Evolutionary conservation across 1,140 invertebrate species (phyloP), one percentile per base, ranked within the genome.

Genomic region (Meloidogyne exigua): DNA sequence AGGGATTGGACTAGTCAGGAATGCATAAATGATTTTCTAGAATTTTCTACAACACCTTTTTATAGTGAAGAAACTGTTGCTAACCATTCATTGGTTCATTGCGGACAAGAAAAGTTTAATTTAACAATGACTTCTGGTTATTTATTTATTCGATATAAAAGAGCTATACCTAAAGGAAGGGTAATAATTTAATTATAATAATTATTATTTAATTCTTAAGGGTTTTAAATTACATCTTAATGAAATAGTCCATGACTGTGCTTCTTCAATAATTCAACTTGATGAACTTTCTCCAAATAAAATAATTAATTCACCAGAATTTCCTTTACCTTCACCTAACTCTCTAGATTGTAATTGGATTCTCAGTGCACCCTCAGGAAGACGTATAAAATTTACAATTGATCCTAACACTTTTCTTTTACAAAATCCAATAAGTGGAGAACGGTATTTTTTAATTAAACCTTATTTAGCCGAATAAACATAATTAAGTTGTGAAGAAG

Each of bases 301-400:
- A 42, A 42, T 44, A 12, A 64, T 84, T 42, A 39, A 28, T 7
- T 78, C 85, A 32, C 84, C 84, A 62, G 66, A 80, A 44, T 87
- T 70, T 62, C 85, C 85, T 13, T 62, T 79, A 25, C 18, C 76
- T 42, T 26, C 66, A 25, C 66, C 68, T 26, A 73, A 72, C 28
- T 76, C 42, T 44, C 49, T 72, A 49, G 72, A 76, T 32, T 85
- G 84, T 68, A 39, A 72, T 23, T 86, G 83, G 72, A 77, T 78
- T 18, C 73, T 86, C n/a, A 71, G 70, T 26, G 82, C 79, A 23
- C 85, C 85, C 23, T 64, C 82, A 3, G 84, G 84, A 12, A 79
- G 83, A 64, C 84, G 85, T 2, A 15, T 86, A 5, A 79, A 86
- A 73, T 81, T 86, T 67, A 87, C 85, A 2, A 76, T 84, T 39